phyloP scores from a whole-genome alignment of 2,797 vertebrate species.

The Pseudochaenichthys georgianus region DNA sequence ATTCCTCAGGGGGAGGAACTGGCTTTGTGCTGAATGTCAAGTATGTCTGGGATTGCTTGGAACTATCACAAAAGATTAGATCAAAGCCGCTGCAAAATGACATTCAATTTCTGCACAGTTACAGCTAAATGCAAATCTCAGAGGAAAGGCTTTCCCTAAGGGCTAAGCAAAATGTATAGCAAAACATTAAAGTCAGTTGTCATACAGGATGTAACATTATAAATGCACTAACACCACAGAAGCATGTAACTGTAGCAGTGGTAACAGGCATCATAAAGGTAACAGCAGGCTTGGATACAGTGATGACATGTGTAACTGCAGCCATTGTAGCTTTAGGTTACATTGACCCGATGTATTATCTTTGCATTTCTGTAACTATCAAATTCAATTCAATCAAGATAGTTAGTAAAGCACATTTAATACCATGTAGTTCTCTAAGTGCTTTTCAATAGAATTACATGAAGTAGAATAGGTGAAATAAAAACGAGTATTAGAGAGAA shows the following conservation, averaged over 20 bases:
- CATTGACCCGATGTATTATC: neutral
- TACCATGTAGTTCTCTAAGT: no score
- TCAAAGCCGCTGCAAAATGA: conserved; percentile 39
- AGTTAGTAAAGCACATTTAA: no score
- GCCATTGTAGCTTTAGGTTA: neutral
- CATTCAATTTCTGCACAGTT: conserved; percentile 23
- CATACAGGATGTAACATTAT: neutral
- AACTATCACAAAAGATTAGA: conserved; percentile 26
- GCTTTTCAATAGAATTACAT: no score
- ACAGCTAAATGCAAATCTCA: conserved; percentile 5
- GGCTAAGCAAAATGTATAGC: no score
- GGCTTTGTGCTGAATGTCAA: conserved; percentile 71
- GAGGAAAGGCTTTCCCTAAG: neutral
- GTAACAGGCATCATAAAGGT: neutral
- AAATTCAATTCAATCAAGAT: neutral
- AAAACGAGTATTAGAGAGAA: no score
- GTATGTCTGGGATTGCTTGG: conserved; percentile 51
- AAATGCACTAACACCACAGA: neutral
- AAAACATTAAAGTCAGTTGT: neutral
- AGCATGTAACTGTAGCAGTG: neutral
- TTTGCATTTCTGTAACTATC: neutral
- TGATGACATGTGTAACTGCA: neutral
- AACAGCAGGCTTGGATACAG: neutral
- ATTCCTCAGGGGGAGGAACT: conserved; percentile 63
- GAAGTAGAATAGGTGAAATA: no score